Evolutionary conservation across 2,113 vertebrate genomes (phyloP), one percentile per base, ranked within the genome.

Genomic region (Lethenteron camtschaticum): DNA sequence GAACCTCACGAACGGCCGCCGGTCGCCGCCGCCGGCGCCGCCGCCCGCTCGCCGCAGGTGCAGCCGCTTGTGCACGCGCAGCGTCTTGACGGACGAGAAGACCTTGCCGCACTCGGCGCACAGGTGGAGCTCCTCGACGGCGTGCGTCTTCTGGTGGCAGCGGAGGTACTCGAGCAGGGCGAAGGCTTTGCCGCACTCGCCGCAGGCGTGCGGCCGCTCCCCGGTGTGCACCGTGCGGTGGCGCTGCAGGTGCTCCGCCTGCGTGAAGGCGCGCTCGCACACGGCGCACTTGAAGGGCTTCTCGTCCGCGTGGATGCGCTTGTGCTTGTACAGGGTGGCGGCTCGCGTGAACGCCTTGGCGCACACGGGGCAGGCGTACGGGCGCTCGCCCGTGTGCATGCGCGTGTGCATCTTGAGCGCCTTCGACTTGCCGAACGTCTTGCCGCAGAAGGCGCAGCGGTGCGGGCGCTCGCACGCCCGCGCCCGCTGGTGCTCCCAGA

Each of bases 101-200:
- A 14, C 60, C 60, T 66, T 66, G 60, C 60, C 60, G 20, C 60
- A 66, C 60, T 16, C 60, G 60, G 14, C 20, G 60, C 60, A 66
- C 9, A 20, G 14, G 60, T 9, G 20, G 2, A 20, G 60, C 60
- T 66, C 20, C 10, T 8, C 60, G 24, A 41, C 70, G 7, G 70
- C 66, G 57, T 70, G 70, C 41, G 66, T 70, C 13, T 57, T 60
- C 70, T 70, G 70, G 57, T 70, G 70, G 3, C 57, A 57, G 4
- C 41, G 16, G 4, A 70, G 70, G 1, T 57, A 70, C 4, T 10
- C 7, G 8, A 60, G 56, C 1, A 60, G 10, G 7, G 56, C 70
- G 12, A 70, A 70, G 8, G 10, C 57, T 20, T 58, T 57, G 10
- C 56, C 12, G 12, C 70, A 70, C 10, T 60, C 70, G 3, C 10